Percentiles rank a stretch among this genome's conserved stretches.
Conservation (phyloP, 2,113 vertebrate species). For the Urocynchramus pylzowi region DNA sequence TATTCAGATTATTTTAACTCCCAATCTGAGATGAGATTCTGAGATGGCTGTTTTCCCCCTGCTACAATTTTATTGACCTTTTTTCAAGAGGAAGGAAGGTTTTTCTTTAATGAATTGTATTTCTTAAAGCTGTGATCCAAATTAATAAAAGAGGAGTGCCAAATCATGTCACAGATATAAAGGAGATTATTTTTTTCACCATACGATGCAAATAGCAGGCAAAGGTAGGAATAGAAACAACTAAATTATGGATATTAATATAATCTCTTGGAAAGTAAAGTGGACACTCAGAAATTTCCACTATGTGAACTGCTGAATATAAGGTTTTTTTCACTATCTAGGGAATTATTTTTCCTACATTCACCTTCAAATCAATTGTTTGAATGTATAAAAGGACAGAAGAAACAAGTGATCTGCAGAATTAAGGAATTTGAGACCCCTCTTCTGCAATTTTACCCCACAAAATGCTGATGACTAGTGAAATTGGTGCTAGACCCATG, state of each 20-base stretch:
- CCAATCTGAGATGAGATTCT: neutral
- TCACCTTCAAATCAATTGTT: neutral
- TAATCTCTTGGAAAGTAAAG: neutral
- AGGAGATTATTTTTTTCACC: neutral
- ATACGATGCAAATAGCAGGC: neutral
- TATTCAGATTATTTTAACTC: neutral
- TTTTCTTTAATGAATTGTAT: neutral
- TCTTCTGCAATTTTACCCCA: neutral
- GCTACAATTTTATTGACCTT: neutral
- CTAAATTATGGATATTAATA: neutral
- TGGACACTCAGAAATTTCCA: neutral
- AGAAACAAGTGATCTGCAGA: neutral
- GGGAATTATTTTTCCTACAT: neutral
- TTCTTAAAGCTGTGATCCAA: neutral
- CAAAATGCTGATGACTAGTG: neutral
- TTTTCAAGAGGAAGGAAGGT: neutral
- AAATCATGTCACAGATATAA: neutral
- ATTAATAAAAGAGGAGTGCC: neutral
- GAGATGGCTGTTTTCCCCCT: rapidly evolving
- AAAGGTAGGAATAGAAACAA: neutral
- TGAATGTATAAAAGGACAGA: neutral
- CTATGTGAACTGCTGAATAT: neutral
- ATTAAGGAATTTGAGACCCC: neutral
- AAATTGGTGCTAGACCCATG: neutral
- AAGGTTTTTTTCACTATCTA: neutral